Evolutionary conservation across 2,113 vertebrate species (phyloP).

Genomic region (Turdus rufiventris): DNA sequence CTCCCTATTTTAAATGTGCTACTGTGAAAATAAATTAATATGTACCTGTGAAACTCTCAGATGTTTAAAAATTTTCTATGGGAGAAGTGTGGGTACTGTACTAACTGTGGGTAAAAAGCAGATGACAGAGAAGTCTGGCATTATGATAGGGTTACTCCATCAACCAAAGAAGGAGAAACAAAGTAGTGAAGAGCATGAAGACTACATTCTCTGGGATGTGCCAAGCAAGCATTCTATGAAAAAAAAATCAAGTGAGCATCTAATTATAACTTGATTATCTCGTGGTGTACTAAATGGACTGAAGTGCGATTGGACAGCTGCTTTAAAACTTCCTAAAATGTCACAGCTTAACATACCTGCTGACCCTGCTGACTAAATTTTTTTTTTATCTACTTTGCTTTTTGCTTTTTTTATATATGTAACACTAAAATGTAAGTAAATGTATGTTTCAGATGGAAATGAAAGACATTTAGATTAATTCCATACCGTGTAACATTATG

Average conservation of each 20-base stretch:
- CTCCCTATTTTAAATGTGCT: not conserved
- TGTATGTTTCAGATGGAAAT: not conserved
- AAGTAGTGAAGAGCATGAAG: not conserved
- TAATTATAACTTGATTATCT: not conserved
- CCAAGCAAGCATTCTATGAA: not conserved
- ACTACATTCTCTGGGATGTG: not conserved
- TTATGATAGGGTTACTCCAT: not conserved
- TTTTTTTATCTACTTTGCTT: not conserved
- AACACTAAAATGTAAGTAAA: not conserved
- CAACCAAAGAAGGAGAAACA: not conserved
- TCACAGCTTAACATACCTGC: not conserved
- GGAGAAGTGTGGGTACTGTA: not conserved
- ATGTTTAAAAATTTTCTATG: not conserved
- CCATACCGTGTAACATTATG: not conserved
- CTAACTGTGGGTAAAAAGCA: not conserved
- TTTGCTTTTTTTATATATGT: no score
- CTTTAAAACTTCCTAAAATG: not conserved
- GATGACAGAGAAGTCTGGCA: not conserved
- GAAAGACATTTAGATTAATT: not conserved
- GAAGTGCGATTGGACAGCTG: not conserved
- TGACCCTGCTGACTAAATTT: not conserved
- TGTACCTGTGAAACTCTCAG: not conserved
- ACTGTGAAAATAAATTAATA: not conserved
- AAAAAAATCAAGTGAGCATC: not conserved
- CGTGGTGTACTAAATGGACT: not conserved